These are phyloP conservation scores for Turdus rufiventris DNA, from an alignment of 2,113 vertebrate species.

Conservation along the genomic window DNA sequence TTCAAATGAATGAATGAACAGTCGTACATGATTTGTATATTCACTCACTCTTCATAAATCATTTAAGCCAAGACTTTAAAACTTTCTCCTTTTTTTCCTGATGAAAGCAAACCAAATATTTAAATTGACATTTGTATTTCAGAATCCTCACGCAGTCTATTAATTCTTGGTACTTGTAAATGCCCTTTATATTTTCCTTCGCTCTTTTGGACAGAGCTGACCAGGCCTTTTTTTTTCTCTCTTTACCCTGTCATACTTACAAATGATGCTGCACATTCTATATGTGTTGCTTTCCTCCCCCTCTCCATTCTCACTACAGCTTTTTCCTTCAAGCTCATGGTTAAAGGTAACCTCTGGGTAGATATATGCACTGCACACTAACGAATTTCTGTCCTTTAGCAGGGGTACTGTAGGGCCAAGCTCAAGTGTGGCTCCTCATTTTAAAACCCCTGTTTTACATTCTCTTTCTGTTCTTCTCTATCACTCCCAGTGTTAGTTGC, in stretches of 20 bases:
- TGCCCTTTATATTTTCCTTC: neutral
- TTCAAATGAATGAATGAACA: neutral
- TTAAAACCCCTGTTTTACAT: constrained; percentile 49
- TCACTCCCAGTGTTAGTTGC: neutral
- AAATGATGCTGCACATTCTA: neutral
- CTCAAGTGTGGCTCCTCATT: neutral
- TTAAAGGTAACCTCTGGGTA: constrained; percentile 28
- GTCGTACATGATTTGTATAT: neutral
- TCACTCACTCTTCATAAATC: neutral
- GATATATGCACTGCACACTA: constrained; percentile 24
- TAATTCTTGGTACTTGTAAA: neutral
- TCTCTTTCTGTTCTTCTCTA: constrained; percentile 22
- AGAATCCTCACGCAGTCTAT: neutral
- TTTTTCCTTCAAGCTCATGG: neutral
- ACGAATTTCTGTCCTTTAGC: neutral
- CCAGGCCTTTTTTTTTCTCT: neutral
- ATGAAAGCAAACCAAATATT: neutral
- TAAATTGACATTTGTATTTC: neutral
- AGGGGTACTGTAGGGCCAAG: neutral
- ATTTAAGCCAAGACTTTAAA: neutral
- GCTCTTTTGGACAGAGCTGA: neutral
- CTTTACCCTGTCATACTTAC: neutral
- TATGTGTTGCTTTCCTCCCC: neutral
- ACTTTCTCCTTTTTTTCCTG: accelerated
- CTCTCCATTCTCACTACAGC: neutral